Conservation (phyloP, 2,888 invertebrate species). For the Drosophila koepferae region DNA sequence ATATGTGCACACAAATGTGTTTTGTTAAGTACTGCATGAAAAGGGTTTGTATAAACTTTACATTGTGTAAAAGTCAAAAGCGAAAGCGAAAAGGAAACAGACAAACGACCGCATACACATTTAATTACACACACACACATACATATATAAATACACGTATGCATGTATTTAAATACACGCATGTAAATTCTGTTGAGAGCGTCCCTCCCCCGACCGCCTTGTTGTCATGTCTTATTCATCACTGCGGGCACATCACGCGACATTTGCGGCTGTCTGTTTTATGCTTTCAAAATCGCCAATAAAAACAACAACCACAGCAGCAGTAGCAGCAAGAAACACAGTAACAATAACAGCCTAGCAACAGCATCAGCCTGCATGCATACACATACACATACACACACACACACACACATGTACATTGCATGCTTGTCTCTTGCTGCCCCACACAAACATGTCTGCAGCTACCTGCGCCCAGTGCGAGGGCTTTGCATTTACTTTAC, state of each 20-base stretch:
- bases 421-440: constrained; percentile 1
- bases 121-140: constrained; percentile 57
- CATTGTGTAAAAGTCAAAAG: constrained; percentile 68
- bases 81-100: constrained; percentile 71
- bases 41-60: constrained; percentile 68
- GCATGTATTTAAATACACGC: constrained; percentile 6
- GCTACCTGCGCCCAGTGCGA: constrained; percentile 25
- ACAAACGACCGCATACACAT: constrained; percentile 60
- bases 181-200: constrained; percentile 34
- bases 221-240: constrained; percentile 7
- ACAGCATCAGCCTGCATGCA: constrained; percentile 56
- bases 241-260: constrained; percentile 52
- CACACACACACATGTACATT: not conserved
- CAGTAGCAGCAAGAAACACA: constrained; percentile 39
- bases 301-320: constrained; percentile 31
- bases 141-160: no score
- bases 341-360: constrained; percentile 55
- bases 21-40: constrained; percentile 63
- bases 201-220: constrained; percentile 12
- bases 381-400: not conserved
- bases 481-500: constrained; percentile 39
- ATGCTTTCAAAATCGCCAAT: constrained; percentile 53
- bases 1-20: constrained; percentile 8
- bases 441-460: constrained; percentile 8
- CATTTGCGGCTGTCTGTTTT: constrained; percentile 67